Percentiles rank a stretch among this genome's conserved stretches.
phyloP scores from a whole-genome alignment of 1,140 invertebrate species.

The Caenorhabditis brenneri region DNA sequence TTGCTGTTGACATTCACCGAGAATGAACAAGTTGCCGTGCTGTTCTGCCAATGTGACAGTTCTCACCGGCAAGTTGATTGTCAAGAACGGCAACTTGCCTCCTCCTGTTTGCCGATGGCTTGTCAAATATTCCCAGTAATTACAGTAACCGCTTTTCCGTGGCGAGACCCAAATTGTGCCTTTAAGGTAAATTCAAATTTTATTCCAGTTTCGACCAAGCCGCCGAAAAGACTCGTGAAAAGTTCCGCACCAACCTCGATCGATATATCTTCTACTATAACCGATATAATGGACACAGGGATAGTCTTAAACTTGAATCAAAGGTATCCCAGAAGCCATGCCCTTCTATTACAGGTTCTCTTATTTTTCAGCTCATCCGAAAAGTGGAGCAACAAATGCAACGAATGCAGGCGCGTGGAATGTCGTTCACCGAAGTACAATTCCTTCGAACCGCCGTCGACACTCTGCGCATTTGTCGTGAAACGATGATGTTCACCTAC shows the following conservation, averaged over 20 bases:
- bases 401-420: not conserved
- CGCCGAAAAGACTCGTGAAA: not conserved
- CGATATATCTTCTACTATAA: not conserved
- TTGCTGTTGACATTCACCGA: too few relatives aligned
- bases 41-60: too few relatives aligned
- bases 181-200: too few relatives aligned
- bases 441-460: not conserved
- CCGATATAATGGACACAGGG: not conserved
- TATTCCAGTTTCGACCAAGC: not conserved
- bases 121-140: too few relatives aligned
- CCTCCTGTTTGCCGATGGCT: too few relatives aligned
- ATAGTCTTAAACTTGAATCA: not conserved
- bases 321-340: too few relatives aligned
- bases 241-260: not conserved
- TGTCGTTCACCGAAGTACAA: not conserved
- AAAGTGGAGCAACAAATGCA: not conserved
- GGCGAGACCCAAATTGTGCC: too few relatives aligned
- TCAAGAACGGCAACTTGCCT: too few relatives aligned
- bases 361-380: not conserved
- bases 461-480: not conserved
- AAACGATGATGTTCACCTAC: not conserved
- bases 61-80: too few relatives aligned
- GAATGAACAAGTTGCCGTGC: too few relatives aligned
- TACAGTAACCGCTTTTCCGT: too few relatives aligned
- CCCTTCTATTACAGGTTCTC: too few relatives aligned